Conservation (phyloP, 2,888 invertebrate species). For the Drosophila mulleri region DNA sequence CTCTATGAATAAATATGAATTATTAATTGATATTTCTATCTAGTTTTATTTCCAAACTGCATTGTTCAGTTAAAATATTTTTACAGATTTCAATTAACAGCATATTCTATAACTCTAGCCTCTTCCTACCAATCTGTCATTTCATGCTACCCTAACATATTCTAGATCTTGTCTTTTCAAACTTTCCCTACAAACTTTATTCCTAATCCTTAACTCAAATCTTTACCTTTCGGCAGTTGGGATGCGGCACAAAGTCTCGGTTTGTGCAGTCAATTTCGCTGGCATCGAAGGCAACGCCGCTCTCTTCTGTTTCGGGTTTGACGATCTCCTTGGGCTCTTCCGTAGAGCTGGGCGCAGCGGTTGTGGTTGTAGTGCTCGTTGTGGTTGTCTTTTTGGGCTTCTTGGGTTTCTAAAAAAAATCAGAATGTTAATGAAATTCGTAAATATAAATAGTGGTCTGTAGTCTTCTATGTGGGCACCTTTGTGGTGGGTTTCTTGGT, state of each 20-base stretch:
- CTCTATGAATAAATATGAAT: no score
- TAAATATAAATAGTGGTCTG: background rate
- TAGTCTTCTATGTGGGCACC: constrained; percentile 39
- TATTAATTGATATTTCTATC: no score
- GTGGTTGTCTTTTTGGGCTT: constrained; percentile 77
- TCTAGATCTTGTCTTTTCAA: no score
- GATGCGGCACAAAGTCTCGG: constrained; percentile 87
- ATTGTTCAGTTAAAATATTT: no score
- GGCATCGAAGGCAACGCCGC: constrained; percentile 67
- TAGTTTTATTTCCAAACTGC: no score
- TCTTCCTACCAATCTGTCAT: no score
- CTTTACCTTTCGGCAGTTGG: constrained; percentile 87
- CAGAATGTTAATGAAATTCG: constrained; percentile 12
- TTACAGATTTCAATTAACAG: background rate
- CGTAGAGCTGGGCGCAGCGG: constrained; percentile 58
- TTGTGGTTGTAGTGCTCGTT: constrained; percentile 54
- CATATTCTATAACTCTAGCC: background rate
- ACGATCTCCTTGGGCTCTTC: constrained; percentile 50
- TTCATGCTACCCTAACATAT: no score
- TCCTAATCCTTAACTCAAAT: no score
- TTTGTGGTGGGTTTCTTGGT: constrained; percentile 68
- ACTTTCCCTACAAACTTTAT: background rate
- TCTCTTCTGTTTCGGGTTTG: constrained; percentile 35
- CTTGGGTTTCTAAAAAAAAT: constrained; percentile 70
- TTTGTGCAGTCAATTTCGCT: constrained; percentile 85